A percentile compares a stretch with the other conserved stretches of the same genome.
phyloP scores from a whole-genome alignment of 2,113 vertebrate genomes.

The Limnothrissa miodon region DNA sequence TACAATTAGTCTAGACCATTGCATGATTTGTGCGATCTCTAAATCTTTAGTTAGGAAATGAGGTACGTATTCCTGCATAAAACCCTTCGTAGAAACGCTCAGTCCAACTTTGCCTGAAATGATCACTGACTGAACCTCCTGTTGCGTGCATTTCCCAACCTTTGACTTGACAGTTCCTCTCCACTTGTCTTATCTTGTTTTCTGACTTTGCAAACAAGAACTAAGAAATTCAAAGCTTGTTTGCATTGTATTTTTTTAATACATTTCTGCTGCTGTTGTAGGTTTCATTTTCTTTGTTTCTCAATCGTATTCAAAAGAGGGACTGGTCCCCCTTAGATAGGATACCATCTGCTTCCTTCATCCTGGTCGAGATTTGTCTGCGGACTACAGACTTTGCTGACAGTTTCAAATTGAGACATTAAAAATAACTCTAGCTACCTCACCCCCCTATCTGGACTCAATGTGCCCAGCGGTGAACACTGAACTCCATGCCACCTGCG shows the following conservation, averaged over 20 bases:
- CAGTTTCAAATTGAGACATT: constrained; percentile 7
- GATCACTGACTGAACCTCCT: no score
- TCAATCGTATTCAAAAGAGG: neutral
- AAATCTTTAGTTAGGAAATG: no score
- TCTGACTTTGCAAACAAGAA: neutral
- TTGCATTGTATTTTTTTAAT: neutral
- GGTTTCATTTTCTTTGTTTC: neutral
- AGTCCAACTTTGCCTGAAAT: no score
- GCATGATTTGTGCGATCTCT: no score
- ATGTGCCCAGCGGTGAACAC: neutral
- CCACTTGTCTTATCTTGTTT: neutral
- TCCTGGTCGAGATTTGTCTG: neutral
- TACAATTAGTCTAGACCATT: no score
- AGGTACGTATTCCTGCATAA: no score
- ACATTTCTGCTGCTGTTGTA: neutral
- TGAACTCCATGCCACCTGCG: neutral
- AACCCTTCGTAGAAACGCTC: no score
- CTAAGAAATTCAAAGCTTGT: neutral
- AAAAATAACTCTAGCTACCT: constrained; percentile 11
- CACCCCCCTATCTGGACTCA: neutral
- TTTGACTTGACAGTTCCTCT: neutral
- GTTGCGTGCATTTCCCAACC: neutral
- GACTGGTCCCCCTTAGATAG: neutral
- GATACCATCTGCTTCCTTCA: constrained; percentile 6
- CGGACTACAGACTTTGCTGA: neutral